Evolutionary conservation across 2,888 invertebrate genomes (phyloP).

Genomic region (Hydriomena furcata): DNA sequence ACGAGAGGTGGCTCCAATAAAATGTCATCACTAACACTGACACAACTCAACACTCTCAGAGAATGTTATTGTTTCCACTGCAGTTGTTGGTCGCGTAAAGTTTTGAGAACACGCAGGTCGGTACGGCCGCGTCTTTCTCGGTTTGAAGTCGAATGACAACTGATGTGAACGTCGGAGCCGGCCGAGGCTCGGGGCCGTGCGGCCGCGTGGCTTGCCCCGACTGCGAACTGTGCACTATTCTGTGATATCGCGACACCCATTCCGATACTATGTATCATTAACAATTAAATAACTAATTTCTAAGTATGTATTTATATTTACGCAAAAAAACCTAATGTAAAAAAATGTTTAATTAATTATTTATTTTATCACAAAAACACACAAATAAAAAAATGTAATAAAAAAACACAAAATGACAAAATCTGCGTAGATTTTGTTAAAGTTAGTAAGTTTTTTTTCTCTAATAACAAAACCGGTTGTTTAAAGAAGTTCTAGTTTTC

Average conservation of each 20-base stretch:
- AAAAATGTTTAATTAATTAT: too few species aligned
- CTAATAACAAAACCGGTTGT: too few species aligned
- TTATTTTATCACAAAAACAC: too few species aligned
- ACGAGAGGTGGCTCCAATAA: slow-evolving; percentile 66
- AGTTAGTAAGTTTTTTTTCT: too few species aligned
- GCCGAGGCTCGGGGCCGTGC: slow-evolving; percentile 30
- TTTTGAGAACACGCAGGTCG: slow-evolving; percentile 78
- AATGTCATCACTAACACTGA: slow-evolving; percentile 77
- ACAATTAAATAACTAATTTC: too few species aligned
- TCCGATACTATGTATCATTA: too few species aligned
- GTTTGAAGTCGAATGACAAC: slow-evolving; percentile 73
- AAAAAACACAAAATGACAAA: too few species aligned
- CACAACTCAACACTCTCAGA: slow-evolving; percentile 76
- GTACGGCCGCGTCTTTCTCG: slow-evolving; percentile 78
- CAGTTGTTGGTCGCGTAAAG: slow-evolving; percentile 78
- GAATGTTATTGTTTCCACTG: slow-evolving; percentile 58
- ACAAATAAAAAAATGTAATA: too few species aligned
- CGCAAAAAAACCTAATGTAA: too few species aligned
- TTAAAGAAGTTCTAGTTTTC: too few species aligned
- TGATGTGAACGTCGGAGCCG: slow-evolving; percentile 38
- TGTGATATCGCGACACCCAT: slow-evolving; percentile 4
- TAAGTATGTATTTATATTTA: too few species aligned
- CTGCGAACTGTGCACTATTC: slow-evolving; percentile 3
- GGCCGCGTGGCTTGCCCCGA: slow-evolving; percentile 52
- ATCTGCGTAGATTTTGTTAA: too few species aligned